phyloP scores from a whole-genome alignment of 2,888 invertebrate genomes.

The Amblyjoppa proteus region DNA sequence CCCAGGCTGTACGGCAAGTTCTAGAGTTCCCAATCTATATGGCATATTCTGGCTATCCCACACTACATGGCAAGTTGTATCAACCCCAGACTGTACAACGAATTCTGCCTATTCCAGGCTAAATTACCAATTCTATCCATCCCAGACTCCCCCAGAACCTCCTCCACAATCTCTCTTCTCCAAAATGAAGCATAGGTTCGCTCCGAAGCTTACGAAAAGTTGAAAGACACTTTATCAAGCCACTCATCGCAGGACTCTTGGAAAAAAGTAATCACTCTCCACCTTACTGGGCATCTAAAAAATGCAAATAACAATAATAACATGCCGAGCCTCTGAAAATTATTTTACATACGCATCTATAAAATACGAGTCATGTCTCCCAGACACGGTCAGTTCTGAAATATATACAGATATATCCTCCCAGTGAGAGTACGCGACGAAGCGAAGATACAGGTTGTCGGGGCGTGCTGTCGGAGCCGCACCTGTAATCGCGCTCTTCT shows the following conservation, averaged over 20 bases:
- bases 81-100: neutral
- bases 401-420: slow-evolving; percentile 39
- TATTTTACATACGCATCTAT: slow-evolving; percentile 31
- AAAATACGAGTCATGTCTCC: slow-evolving; percentile 16
- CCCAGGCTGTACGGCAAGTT: neutral
- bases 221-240: neutral
- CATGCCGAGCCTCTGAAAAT: slow-evolving; percentile 2
- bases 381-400: slow-evolving; percentile 28
- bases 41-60: neutral
- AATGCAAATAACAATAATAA: slow-evolving; percentile 20
- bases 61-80: neutral
- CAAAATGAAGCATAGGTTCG: neutral
- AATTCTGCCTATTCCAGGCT: neutral
- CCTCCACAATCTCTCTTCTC: neutral
- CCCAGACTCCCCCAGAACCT: neutral
- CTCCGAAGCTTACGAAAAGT: neutral
- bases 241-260: neutral
- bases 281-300: neutral
- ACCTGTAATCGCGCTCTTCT: slow-evolving; percentile 80
- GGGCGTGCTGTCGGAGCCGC: slow-evolving; percentile 76
- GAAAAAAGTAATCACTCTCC: slow-evolving; percentile 2
- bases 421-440: slow-evolving; percentile 48
- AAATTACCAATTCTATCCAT: neutral
- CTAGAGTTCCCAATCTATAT: neutral
- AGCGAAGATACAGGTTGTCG: slow-evolving; percentile 80